Conservation (phyloP, 2,797 vertebrate species). For the Xenentodon cancila region DNA sequence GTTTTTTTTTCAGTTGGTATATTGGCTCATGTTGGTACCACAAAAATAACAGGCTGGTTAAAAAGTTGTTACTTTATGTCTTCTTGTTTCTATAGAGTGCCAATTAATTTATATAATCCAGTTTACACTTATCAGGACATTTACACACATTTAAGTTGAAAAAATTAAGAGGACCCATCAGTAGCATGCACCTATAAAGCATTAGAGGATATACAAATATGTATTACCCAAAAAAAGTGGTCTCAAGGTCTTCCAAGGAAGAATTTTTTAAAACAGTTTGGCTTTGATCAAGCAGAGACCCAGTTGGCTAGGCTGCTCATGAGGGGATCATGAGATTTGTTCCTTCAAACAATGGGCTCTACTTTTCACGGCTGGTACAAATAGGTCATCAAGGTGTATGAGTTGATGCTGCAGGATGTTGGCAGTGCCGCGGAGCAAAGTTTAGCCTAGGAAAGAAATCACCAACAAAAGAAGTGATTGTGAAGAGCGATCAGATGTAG, state of each 20-base stretch:
- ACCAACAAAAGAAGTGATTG: conserved; percentile 54
- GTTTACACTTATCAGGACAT: too few species aligned
- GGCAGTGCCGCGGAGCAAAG: conserved; percentile 15
- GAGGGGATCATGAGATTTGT: conserved; percentile 56
- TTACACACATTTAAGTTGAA: too few species aligned
- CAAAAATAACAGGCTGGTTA: background rate
- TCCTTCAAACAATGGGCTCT: conserved; percentile 38
- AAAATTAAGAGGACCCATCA: background rate
- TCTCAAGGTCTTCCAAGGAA: background rate
- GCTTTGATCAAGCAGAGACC: conserved; percentile 22
- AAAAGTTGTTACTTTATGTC: too few species aligned
- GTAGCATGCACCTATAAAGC: background rate
- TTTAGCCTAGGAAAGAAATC: background rate
- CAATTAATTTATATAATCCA: too few species aligned
- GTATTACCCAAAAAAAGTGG: too few species aligned
- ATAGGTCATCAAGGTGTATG: conserved; percentile 48
- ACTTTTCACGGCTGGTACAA: conserved; percentile 29
- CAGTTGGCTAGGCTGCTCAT: conserved; percentile 25
- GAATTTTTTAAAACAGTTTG: background rate
- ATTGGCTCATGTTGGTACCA: conserved; percentile 3
- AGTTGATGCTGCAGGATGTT: conserved; percentile 27
- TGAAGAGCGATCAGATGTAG: conserved; percentile 40
- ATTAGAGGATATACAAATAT: background rate
- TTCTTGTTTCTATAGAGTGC: too few species aligned
- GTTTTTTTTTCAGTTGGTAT: conserved; percentile 13